A percentile compares a stretch with the other conserved stretches of the same genome.
These are phyloP conservation scores for Heliconius congener DNA, from an alignment of 1,140 invertebrate species.

Conservation along the genomic window DNA sequence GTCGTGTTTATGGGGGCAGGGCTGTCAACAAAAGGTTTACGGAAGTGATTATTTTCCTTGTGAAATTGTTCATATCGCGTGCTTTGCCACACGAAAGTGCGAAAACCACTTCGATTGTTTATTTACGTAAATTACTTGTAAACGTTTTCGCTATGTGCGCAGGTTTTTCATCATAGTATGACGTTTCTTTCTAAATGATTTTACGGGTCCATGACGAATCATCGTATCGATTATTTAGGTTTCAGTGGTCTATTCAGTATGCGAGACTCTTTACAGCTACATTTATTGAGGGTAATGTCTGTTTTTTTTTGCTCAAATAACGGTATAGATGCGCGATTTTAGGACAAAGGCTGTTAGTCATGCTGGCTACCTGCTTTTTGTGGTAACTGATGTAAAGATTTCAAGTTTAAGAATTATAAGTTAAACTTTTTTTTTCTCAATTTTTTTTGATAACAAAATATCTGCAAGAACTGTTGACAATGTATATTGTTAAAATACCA, in stretches of 20 bases:
- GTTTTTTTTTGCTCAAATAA: conserved; percentile 67
- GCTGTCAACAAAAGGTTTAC: conserved; percentile 79
- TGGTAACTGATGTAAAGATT: conserved; percentile 36
- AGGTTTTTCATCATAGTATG: conserved; percentile 45
- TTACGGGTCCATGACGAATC: conserved; percentile 57
- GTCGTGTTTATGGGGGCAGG: conserved; percentile 79
- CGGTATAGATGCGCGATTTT: conserved; percentile 72
- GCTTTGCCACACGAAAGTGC: conserved; percentile 27
- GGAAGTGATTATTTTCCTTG: conserved; percentile 59
- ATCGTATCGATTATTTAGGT: conserved; percentile 66
- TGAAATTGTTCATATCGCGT: conserved; percentile 37
- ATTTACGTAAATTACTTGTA: conserved; percentile 24
- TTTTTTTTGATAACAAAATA: not conserved
- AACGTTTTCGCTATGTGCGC: conserved; percentile 40
- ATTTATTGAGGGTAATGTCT: conserved; percentile 60
- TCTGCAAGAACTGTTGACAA: too few relatives aligned
- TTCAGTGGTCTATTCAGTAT: conserved; percentile 46
- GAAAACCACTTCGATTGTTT: conserved; percentile 29
- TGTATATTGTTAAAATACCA: too few relatives aligned
- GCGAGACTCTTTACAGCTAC: conserved; percentile 54
- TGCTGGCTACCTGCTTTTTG: conserved; percentile 68
- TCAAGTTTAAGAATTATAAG: not conserved
- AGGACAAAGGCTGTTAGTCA: conserved; percentile 76
- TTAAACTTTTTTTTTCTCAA: not conserved
- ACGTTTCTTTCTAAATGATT: conserved; percentile 47